Conservation (phyloP, 1,140 invertebrate genomes). For the Drosophila bocki region DNA sequence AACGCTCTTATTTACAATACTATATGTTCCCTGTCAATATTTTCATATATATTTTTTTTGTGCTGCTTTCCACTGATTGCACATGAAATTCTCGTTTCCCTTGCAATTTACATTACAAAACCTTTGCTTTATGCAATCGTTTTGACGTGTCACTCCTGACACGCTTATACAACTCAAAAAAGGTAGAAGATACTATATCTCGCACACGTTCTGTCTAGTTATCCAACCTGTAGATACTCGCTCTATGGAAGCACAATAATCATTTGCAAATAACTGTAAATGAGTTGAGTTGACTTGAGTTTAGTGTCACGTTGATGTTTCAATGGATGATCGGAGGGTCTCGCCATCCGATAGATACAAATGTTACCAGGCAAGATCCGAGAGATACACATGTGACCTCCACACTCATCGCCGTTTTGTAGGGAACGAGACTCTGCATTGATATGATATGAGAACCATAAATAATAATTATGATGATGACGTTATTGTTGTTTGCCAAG, state of each 20-base stretch:
- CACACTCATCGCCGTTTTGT: constrained; percentile 26
- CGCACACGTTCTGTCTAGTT: constrained; percentile 26
- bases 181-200: constrained; percentile 25
- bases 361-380: constrained; percentile 55
- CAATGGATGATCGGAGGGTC: constrained; percentile 16
- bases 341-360: constrained; percentile 18
- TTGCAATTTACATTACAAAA: constrained; percentile 32
- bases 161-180: constrained; percentile 30
- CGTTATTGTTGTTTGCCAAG: constrained; percentile 13
- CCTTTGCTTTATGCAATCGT: constrained; percentile 34
- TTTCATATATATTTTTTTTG: constrained; percentile 24
- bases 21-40: constrained; percentile 43
- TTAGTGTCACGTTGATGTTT: constrained; percentile 57
- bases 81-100: constrained; percentile 45
- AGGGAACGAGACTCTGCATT: constrained; percentile 59
- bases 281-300: constrained; percentile 36
- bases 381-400: constrained; percentile 59
- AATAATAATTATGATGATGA: constrained; percentile 57
- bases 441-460: constrained; percentile 45
- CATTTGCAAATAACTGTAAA: constrained; percentile 73
- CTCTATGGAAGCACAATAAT: constrained; percentile 49
- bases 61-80: constrained; percentile 33
- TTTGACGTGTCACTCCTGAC: constrained; percentile 56
- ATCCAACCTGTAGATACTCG: constrained; percentile 41
- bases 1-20: neutral